These are phyloP conservation scores for Cephalopachus bancanus DNA, from an alignment of 2,797 vertebrate genomes.

Conservation along the genomic window DNA sequence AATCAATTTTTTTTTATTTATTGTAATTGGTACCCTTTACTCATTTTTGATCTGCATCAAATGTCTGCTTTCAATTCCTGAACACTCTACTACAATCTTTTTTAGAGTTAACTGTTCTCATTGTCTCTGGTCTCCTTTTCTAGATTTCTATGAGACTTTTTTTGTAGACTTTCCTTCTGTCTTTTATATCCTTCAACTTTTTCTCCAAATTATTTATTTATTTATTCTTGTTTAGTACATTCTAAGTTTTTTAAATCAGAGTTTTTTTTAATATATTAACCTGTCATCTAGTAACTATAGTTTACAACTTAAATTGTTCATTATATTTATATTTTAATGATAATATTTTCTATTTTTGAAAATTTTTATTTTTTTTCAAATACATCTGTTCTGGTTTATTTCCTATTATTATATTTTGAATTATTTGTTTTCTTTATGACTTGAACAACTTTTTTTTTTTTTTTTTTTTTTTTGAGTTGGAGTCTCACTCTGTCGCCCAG, in stretches of 20 bases:
- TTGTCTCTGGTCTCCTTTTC: neutral
- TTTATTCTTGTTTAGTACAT: neutral
- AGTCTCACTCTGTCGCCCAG: too few species aligned
- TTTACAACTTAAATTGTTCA: neutral
- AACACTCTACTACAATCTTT: neutral
- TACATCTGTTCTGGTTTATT: neutral
- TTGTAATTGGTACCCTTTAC: neutral
- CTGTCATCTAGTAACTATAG: neutral
- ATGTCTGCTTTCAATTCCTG: neutral
- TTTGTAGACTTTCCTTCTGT: neutral
- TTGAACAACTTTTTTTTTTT: neutral
- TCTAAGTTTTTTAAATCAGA: neutral
- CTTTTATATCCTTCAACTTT: neutral
- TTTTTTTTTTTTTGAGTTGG: too few species aligned
- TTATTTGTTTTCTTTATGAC: neutral
- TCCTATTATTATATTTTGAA: neutral
- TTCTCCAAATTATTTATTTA: neutral
- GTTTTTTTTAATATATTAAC: neutral
- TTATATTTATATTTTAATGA: neutral
- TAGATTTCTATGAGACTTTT: neutral
- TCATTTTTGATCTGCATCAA: neutral
- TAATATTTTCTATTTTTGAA: neutral
- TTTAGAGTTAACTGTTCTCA: neutral
- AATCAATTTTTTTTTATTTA: neutral
- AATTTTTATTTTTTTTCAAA: neutral